Percentiles rank a stretch among this genome's conserved stretches.
Evolutionary conservation across 2,113 vertebrate species (phyloP).

Genomic region (Fregetta grallaria): DNA sequence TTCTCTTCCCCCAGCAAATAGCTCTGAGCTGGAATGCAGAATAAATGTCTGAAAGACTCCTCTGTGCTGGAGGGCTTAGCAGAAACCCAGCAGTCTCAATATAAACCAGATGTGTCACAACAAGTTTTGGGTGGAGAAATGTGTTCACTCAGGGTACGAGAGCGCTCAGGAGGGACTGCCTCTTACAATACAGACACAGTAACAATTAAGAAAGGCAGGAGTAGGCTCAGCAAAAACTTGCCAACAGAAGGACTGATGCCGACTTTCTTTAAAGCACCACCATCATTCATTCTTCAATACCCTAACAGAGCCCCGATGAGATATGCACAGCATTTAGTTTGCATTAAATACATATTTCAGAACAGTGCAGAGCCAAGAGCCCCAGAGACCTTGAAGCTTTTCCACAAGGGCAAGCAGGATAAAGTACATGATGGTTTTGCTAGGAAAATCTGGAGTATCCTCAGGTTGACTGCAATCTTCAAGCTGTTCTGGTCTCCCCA

Average conservation of each 20-base stretch:
- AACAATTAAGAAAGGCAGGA: background rate
- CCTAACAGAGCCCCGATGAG: background rate
- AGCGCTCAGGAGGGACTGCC: background rate
- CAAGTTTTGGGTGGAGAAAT: constrained; percentile 53
- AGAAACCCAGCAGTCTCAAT: constrained; percentile 60
- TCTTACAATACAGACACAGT: background rate
- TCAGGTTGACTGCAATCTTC: background rate
- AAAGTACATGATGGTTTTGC: background rate
- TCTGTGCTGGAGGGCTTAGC: constrained; percentile 37
- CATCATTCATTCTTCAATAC: background rate
- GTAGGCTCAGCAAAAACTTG: background rate
- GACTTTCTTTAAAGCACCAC: background rate
- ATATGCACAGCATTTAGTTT: background rate
- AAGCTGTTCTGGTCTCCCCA: background rate
- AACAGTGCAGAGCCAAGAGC: background rate
- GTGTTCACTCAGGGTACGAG: background rate
- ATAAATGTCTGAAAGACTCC: constrained; percentile 52
- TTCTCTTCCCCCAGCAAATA: constrained; percentile 36
- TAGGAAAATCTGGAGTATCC: background rate
- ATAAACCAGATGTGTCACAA: constrained; percentile 70
- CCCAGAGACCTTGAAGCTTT: background rate
- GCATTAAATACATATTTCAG: background rate
- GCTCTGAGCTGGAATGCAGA: constrained; percentile 59
- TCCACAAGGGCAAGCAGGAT: background rate
- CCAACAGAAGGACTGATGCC: background rate